Conservation (phyloP, 2,797 vertebrate species). For the Toxotes lorentzi region DNA sequence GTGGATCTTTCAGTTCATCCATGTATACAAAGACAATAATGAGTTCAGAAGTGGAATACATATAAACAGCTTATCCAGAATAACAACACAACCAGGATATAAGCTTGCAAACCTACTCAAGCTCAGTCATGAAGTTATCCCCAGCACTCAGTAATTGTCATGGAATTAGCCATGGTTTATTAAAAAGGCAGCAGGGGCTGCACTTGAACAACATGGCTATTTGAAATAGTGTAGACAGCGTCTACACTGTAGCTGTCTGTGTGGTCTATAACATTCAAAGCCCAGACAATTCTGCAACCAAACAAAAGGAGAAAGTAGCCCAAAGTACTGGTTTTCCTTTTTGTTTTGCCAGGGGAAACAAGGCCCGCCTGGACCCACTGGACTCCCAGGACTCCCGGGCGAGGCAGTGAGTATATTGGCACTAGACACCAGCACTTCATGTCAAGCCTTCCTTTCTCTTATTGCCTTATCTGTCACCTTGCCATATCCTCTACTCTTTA, state of each 20-base stretch:
- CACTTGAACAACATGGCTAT: constrained; percentile 15
- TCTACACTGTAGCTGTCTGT: constrained; percentile 22
- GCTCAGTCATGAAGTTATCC: constrained; percentile 1
- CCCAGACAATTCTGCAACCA: constrained; percentile 42
- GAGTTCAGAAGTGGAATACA: constrained; percentile 9
- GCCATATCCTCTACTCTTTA: constrained; percentile 51
- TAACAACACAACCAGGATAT: not conserved
- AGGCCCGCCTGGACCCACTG: constrained; percentile 87
- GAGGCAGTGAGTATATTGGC: constrained; percentile 87
- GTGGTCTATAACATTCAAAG: constrained; percentile 28
- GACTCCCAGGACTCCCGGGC: constrained; percentile 90
- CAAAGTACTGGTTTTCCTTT: constrained; percentile 57
- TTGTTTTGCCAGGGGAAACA: constrained; percentile 87
- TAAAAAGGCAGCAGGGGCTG: constrained; percentile 28
- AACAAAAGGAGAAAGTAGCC: constrained; percentile 54
- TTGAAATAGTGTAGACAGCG: constrained; percentile 29
- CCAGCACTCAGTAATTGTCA: constrained; percentile 4
- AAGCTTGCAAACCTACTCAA: constrained; percentile 4
- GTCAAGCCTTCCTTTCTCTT: constrained; percentile 63
- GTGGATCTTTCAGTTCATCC: constrained; percentile 10
- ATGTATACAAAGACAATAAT: constrained; percentile 40
- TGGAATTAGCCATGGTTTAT: constrained; percentile 31
- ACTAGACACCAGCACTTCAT: constrained; percentile 51
- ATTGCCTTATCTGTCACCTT: constrained; percentile 67
- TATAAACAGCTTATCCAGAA: constrained; percentile 25